Evolutionary conservation across 1,140 invertebrate genomes (phyloP), one percentile per base, ranked within the genome.

Genomic region (Hylyphantes graminicola): DNA sequence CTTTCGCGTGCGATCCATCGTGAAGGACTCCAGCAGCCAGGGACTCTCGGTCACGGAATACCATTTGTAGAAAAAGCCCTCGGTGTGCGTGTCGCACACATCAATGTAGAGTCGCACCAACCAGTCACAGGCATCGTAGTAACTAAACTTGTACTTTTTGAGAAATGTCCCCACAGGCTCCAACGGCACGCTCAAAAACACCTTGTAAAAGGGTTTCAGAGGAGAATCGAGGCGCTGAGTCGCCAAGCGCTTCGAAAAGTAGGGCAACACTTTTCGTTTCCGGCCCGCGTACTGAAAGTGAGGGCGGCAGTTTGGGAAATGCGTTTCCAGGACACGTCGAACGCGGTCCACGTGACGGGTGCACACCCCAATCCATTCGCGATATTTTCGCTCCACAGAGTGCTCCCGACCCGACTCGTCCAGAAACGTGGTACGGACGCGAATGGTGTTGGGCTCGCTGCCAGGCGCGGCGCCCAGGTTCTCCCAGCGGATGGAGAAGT

Each of bases 41-140:
- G 1, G 0, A 3, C 0, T 15, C 1, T 15, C 8, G 5, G 3
- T 7, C 0, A 79, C 12, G 0, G 10, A 3, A 12, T 79, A 79
- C 77, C 77, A 79, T 68, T 79, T 79, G 15, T 79, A 68, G 59
- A 57, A 79, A 79, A 79, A 79, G 0, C 15, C 17, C n/a, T 9
- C 17, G 0, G 77, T 68, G 10, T 57, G 68, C 12, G 7, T 5
- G n/a, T n/a, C n/a, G 4, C 64, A 68, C 0, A 79, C 11, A 17
- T 79, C 64, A 7, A 79, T 55, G 12, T 79, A 79, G 2, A 79
- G 13, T 0, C 64, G 63, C 0, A 57, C 65, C 10, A 68, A 48
- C 64, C 77, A 79, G 15, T 79, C 77, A 3, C 17, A 7, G 4
- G 55, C 57, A 7, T 68, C 64, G 15, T 35, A 79, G 57, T 79